These are phyloP conservation scores for Rallus limicola DNA, from an alignment of 2,113 vertebrate species.

Conservation along the genomic window DNA sequence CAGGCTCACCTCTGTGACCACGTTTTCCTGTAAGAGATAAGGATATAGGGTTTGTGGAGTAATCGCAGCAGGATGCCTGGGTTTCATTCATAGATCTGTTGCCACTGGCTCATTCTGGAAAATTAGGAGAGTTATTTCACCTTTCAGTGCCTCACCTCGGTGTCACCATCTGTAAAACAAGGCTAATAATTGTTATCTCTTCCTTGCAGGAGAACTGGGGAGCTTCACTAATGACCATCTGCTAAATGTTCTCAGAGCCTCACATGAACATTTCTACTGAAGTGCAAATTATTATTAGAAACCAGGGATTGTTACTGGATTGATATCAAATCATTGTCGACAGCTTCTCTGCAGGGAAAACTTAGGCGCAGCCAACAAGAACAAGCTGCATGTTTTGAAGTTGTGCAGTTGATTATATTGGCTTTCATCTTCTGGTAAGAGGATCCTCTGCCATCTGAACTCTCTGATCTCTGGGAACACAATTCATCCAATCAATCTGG, in stretches of 20 bases:
- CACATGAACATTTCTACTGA: slow-evolving; percentile 65
- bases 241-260: slow-evolving; percentile 65
- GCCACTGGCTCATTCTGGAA: slow-evolving; percentile 47
- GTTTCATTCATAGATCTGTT: slow-evolving; percentile 65
- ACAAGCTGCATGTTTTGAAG: slow-evolving; percentile 72
- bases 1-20: slow-evolving; percentile 59
- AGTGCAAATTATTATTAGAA: slow-evolving; percentile 74
- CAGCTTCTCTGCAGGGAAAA: slow-evolving; percentile 71
- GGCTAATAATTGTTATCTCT: slow-evolving; percentile 64
- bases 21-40: slow-evolving; percentile 53
- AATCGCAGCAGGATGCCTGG: slow-evolving; percentile 51
- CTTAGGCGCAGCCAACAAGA: slow-evolving; percentile 69
- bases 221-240: slow-evolving; percentile 53
- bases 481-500: slow-evolving; percentile 62
- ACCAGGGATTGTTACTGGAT: slow-evolving; percentile 70
- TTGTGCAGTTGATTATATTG: slow-evolving; percentile 73
- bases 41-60: neutral
- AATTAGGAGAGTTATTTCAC: slow-evolving; percentile 53
- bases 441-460: slow-evolving; percentile 70
- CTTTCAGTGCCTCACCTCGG: slow-evolving; percentile 60
- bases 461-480: slow-evolving; percentile 69
- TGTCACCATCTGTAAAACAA: slow-evolving; percentile 62
- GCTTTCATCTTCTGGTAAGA: slow-evolving; percentile 73
- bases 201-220: slow-evolving; percentile 60
- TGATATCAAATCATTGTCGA: slow-evolving; percentile 72